Percentiles rank a stretch among this genome's conserved stretches.
These are phyloP conservation scores for Trissoscelio sp. DNA, from an alignment of 2,888 invertebrate species.

Conservation along the genomic window DNA sequence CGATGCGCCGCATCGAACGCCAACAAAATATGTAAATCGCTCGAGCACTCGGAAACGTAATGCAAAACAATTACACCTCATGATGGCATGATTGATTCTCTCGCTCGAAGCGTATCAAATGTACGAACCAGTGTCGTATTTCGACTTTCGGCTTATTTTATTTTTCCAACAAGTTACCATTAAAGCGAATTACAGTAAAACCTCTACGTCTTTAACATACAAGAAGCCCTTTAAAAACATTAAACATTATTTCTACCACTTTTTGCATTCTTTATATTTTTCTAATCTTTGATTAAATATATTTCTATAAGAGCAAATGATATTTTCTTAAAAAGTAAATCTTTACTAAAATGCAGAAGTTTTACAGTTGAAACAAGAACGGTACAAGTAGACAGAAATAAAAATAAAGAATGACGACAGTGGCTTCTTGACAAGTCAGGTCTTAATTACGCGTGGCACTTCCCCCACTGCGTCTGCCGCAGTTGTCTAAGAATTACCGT, in stretches of 20 bases:
- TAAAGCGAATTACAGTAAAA: background rate
- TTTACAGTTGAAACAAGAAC: too few relatives aligned
- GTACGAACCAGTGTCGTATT: background rate
- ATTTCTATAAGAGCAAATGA: too few relatives aligned
- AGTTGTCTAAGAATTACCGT: conserved; percentile 15
- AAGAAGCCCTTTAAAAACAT: too few relatives aligned
- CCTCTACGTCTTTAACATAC: background rate
- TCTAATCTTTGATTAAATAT: too few relatives aligned
- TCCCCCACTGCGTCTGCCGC: background rate
- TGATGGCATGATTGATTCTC: conserved; percentile 51
- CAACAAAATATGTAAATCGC: conserved; percentile 52
- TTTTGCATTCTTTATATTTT: too few relatives aligned
- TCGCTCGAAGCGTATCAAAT: conserved; percentile 16
- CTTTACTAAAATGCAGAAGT: too few relatives aligned
- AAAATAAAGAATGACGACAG: too few relatives aligned
- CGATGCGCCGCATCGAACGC: conserved; percentile 19
- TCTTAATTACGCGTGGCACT: conserved; percentile 36
- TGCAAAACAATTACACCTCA: conserved; percentile 41
- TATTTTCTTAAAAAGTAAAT: too few relatives aligned
- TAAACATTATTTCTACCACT: too few relatives aligned
- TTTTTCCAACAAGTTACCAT: background rate
- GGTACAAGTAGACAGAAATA: too few relatives aligned
- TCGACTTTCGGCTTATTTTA: background rate
- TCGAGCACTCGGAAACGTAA: conserved; percentile 29
- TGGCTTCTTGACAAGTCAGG: conserved; percentile 22